Conservation (phyloP, 2,888 invertebrate genomes). For the Campoplex nolae region DNA sequence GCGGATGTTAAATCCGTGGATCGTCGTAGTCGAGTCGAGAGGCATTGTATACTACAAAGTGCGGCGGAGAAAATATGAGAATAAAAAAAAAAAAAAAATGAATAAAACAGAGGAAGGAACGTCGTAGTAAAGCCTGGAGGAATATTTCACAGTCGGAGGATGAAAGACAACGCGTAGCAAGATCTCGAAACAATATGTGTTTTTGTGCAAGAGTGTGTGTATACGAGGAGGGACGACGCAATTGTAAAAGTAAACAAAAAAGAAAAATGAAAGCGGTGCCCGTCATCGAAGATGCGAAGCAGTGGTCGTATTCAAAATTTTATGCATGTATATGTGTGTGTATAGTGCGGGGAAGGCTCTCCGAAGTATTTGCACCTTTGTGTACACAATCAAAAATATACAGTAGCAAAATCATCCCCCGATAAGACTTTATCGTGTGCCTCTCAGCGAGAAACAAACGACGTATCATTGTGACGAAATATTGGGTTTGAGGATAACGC, state of each 20-base stretch:
- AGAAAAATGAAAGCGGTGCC: slow-evolving; percentile 28
- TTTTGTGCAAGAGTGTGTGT: not conserved
- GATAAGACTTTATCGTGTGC: slow-evolving; percentile 56
- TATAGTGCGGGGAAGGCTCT: not conserved
- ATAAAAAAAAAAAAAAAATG: not conserved
- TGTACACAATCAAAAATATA: not conserved
- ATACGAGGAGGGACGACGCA: not conserved
- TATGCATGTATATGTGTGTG: not conserved
- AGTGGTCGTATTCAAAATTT: slow-evolving; percentile 10
- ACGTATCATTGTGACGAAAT: slow-evolving; percentile 48
- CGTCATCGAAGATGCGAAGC: slow-evolving; percentile 28
- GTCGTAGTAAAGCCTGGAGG: slow-evolving; percentile 50
- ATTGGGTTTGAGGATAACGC: slow-evolving; percentile 4
- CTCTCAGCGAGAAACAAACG: slow-evolving; percentile 24
- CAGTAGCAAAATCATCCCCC: slow-evolving; percentile 25
- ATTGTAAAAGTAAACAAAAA: slow-evolving; percentile 42
- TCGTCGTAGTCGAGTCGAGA: slow-evolving; percentile 22
- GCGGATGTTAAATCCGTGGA: slow-evolving; percentile 23
- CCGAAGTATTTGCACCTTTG: not conserved
- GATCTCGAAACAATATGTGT: slow-evolving; percentile 21
- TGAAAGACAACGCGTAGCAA: slow-evolving; percentile 22
- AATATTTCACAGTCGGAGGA: slow-evolving; percentile 42
- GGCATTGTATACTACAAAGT: slow-evolving; percentile 22
- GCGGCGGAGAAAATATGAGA: slow-evolving; percentile 26
- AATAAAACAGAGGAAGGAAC: slow-evolving; percentile 20